phyloP scores from a whole-genome alignment of 1,140 invertebrate species.

The Drosophila biarmipes region DNA sequence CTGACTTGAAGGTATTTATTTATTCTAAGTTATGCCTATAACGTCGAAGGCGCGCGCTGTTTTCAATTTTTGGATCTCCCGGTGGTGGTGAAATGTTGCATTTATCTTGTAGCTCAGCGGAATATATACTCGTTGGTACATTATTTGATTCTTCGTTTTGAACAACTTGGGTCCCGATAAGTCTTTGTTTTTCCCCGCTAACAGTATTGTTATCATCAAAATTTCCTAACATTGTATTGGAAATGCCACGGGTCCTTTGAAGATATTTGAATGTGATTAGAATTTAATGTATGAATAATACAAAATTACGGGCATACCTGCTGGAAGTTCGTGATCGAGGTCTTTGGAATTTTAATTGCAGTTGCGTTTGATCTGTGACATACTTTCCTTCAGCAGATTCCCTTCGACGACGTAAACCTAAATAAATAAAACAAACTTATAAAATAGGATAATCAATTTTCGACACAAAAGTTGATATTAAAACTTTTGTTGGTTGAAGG shows the following conservation, averaged over 20 bases:
- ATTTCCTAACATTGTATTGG: slow-evolving; percentile 55
- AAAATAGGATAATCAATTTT: neutral
- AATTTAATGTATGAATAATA: neutral
- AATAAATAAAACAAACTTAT: slow-evolving; percentile 19
- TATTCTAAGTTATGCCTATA: slow-evolving; percentile 81
- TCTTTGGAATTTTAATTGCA: slow-evolving; percentile 90
- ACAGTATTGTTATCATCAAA: slow-evolving; percentile 71
- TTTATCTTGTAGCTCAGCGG: slow-evolving; percentile 24
- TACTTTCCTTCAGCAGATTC: slow-evolving; percentile 88
- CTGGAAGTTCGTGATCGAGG: slow-evolving; percentile 85
- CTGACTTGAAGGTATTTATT: slow-evolving; percentile 15
- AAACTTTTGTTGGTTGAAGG: too few relatives aligned
- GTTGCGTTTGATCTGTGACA: slow-evolving; percentile 89
- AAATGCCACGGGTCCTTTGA: slow-evolving; percentile 61
- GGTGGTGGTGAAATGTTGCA: slow-evolving; percentile 81
- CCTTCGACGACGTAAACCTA: slow-evolving; percentile 87
- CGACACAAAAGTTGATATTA: too few relatives aligned
- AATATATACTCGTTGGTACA: slow-evolving; percentile 35
- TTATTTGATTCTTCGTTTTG: slow-evolving; percentile 34
- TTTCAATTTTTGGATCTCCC: slow-evolving; percentile 80
- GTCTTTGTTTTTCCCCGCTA: slow-evolving; percentile 46
- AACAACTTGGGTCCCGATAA: slow-evolving; percentile 1
- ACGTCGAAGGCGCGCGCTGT: slow-evolving; percentile 79
- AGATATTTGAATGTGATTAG: neutral
- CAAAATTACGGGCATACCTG: slow-evolving; percentile 41